Conservation (phyloP, 1,140 invertebrate species). For the Drosophila arawakana region DNA sequence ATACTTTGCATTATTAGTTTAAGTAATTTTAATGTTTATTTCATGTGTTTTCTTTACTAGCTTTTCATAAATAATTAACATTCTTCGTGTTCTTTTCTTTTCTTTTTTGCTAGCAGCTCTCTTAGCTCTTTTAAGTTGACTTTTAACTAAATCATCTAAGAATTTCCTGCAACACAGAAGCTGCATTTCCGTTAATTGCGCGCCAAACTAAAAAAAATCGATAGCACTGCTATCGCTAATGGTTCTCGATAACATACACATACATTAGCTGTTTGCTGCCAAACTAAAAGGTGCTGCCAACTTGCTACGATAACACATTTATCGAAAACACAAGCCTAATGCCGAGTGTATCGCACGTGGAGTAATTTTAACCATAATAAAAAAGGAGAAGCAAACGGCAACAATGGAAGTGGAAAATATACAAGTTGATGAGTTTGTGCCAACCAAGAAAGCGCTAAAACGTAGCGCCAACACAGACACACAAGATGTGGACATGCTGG, state of each 20-base stretch:
- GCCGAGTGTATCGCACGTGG: conserved; percentile 38
- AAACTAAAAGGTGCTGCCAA: conserved; percentile 7
- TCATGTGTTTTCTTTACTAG: too few species aligned
- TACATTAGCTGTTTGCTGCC: conserved; percentile 22
- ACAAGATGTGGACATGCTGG: conserved; percentile 85
- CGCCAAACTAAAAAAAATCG: conserved; percentile 2
- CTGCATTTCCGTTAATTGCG: not conserved
- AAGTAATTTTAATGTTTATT: too few species aligned
- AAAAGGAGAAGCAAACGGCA: not conserved
- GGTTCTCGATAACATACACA: not conserved
- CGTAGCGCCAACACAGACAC: conserved; percentile 85
- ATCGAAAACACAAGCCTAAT: conserved; percentile 17
- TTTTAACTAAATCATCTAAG: too few species aligned
- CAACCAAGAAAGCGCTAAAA: conserved; percentile 85
- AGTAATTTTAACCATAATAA: conserved; percentile 26
- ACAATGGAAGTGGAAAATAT: conserved; percentile 85
- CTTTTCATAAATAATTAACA: too few species aligned
- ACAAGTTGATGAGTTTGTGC: conserved; percentile 86
- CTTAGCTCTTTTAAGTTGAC: not conserved
- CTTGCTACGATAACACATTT: not conserved
- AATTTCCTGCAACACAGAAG: not conserved
- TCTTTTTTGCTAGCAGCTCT: too few species aligned
- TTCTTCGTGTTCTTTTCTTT: too few species aligned
- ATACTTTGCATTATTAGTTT: too few species aligned
- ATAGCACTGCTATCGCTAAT: conserved; percentile 8